Evolutionary conservation across 2,888 invertebrate genomes (phyloP), one percentile per base, ranked within the genome.

Genomic region (Hydrotaea diabolus): DNA sequence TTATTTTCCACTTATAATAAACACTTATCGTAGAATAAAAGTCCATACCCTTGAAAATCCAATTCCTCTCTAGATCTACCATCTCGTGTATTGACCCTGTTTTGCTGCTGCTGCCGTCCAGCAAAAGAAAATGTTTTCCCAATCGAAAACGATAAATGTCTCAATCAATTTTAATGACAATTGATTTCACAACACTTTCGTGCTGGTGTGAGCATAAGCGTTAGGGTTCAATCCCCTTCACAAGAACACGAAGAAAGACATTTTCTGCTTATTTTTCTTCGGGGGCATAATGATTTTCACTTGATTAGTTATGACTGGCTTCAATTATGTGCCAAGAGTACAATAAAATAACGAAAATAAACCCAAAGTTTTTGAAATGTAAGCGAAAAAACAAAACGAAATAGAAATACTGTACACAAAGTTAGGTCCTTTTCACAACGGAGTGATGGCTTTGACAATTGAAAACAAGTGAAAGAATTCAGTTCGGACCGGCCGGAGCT

Each of bases 81-180:
- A 31, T 39, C 39, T 39, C 1, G 39, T 39, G 9, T 39, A 39
- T 39, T 39, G 39, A 39, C 39, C 39, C 9, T 39, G 39, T 13
- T 36, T 3, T 4, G 11, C 39, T 39, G 8, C 8, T 36, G 36
- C 8, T 5, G 11, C 8, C 9, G 3, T 39, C 9, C 39, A 39
- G 9, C 39, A 8, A 39, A 39, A 39, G 7, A 39, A 39, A 1
- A 39, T 39, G 39, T 39, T 39, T 3, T 53, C 17, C 17, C 13
- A 1, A 53, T 53, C 17, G 53, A 53, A n/a, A 53, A 53, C 53
- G 17, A 53, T 53, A 53, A 53, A 62, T 62, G 17, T 62, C 17
- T n/a, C 31, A 31, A 62, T 62, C 26, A 62, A 62, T 36, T 62
- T 62, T 36, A 62, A 62, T 62, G 62, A 31, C 36, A 62, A 62